These are phyloP conservation scores for Amphimallon solstitiale DNA, from an alignment of 2,888 invertebrate species.

Conservation along the genomic window DNA sequence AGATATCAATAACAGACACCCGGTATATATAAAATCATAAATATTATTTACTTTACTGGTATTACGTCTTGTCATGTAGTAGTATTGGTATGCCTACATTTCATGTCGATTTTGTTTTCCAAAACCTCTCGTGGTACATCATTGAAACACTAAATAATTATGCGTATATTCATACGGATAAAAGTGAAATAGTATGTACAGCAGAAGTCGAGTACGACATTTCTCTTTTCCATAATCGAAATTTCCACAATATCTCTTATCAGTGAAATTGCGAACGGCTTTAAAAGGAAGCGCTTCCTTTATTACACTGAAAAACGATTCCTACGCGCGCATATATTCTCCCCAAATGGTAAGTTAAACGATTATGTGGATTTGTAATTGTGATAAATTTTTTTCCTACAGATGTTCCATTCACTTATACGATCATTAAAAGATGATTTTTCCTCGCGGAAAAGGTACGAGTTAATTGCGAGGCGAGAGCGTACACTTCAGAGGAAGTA, in stretches of 20 bases:
- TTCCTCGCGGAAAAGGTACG: not conserved
- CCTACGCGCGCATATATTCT: conserved; percentile 1
- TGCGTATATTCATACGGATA: not conserved
- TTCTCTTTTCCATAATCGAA: conserved; percentile 18
- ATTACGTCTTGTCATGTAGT: no score
- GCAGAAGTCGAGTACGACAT: no score
- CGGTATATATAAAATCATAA: no score
- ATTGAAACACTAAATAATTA: no score
- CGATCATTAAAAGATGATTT: conserved; percentile 28
- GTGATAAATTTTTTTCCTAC: conserved; percentile 27
- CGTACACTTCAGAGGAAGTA: not conserved
- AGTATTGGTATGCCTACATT: no score
- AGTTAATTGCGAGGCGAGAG: conserved; percentile 15
- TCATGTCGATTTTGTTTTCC: no score
- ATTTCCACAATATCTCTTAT: conserved; percentile 21
- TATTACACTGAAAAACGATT: conserved; percentile 27
- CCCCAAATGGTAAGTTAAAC: conserved; percentile 24
- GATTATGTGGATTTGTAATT: conserved; percentile 31
- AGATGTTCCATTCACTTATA: conserved; percentile 21
- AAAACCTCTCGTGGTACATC: no score
- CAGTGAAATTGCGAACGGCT: conserved; percentile 20
- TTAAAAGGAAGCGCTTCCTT: conserved; percentile 12
- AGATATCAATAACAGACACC: no score
- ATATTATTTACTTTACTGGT: no score
- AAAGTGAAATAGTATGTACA: no score